Base-by-base conservation (phyloP, 2,888 invertebrate species). In the Oxyteleia sp. region DNA sequence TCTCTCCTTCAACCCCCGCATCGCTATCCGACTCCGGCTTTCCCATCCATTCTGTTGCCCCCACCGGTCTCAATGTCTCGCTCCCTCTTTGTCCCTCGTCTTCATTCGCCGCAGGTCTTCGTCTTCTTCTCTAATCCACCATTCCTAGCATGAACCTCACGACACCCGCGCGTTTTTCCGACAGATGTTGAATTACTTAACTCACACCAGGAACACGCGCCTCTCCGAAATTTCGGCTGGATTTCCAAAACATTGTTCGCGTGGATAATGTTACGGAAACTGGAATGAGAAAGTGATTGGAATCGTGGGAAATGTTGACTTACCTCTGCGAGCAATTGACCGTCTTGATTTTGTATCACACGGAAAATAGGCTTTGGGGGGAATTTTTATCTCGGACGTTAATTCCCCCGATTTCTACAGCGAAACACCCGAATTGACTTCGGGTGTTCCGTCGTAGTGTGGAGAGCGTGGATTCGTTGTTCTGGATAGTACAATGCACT, bases 1-100 rank as follows among this genome's bases (percentile, higher is more conserved):
- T 75, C 79, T 80, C 76, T 80, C 76, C 80, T 78, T 78, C 80
- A 84, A 84, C 84, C 84, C 84, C 84, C 84, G 84, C 84, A 72
- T 84, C 72, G 72, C 81, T 81, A 72, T 85, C 69, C 69, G 75
- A 74, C 75, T 84, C 68, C 49, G 75, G 75, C 80, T 84, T 84
- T 84, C 84, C 84, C 79, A 84, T 84, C 84, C 80, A 84, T 84
- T 84, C 80, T 81, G 76, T 68, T 68, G 64, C 63, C 76, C 72
- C 82, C 74, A 76, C 82, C 82, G 80, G 26, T 53, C 69, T n/a
- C 10, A 43, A 13, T 23, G 29, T 64, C 43, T 64, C 63, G 41
- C 23, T 59, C 32, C 59, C 45, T 63, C 57, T 72, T 51, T 26
- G 18, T 74, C 57, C 23, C 76, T 71, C 57, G 63, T 49, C 53